phyloP scores from a whole-genome alignment of 1,140 invertebrate species.

The Nephotettix cincticeps region DNA sequence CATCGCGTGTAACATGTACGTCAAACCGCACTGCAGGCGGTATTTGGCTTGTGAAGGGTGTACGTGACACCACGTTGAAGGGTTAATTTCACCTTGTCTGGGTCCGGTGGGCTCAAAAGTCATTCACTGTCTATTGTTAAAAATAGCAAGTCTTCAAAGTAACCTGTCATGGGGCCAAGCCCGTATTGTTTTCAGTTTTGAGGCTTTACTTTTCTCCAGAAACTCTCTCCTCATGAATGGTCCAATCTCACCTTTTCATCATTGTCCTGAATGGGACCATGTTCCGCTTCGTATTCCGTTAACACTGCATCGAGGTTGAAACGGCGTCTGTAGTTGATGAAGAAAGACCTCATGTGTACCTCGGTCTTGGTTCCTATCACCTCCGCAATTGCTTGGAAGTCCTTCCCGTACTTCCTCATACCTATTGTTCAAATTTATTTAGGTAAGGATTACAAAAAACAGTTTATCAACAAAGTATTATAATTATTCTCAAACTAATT shows the following conservation, averaged over 20 bases:
- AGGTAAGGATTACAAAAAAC: too few relatives aligned
- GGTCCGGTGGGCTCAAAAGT: too few relatives aligned
- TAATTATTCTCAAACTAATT: too few relatives aligned
- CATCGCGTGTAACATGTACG: too few relatives aligned
- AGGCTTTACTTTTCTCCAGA: background rate
- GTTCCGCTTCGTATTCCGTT: conserved; percentile 82
- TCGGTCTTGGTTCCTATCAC: conserved; percentile 94
- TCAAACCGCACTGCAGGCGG: too few relatives aligned
- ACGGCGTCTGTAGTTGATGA: conserved; percentile 83
- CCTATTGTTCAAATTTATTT: conserved; percentile 49
- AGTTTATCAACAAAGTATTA: too few relatives aligned
- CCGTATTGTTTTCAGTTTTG: background rate
- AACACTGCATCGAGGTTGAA: conserved; percentile 90
- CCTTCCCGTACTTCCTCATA: conserved; percentile 91
- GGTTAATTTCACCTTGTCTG: too few relatives aligned
- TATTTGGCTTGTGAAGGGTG: too few relatives aligned
- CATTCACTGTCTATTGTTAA: too few relatives aligned
- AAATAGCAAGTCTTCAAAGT: too few relatives aligned
- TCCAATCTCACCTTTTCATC: conserved; percentile 24
- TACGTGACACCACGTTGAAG: too few relatives aligned
- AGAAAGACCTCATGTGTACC: conserved; percentile 87
- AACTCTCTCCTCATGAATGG: background rate
- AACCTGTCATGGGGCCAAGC: too few relatives aligned
- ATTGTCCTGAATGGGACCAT: conserved; percentile 54
- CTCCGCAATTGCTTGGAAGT: conserved; percentile 94